phyloP scores from a whole-genome alignment of 2,888 invertebrate species.

The Oasisia sp. region DNA sequence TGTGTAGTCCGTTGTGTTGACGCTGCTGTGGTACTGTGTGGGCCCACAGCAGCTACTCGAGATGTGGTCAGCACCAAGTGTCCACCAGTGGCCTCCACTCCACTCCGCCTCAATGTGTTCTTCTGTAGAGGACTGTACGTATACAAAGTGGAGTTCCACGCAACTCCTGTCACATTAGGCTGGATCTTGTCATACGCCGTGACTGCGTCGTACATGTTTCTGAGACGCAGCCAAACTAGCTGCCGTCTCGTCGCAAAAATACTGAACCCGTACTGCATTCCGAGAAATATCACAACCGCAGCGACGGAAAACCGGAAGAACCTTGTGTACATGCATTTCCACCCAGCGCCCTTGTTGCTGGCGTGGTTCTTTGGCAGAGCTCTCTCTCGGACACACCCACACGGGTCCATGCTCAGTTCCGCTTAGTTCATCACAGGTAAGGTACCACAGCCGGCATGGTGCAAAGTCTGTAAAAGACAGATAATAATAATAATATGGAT shows the following conservation, averaged over 20 bases:
- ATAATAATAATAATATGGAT: not conserved
- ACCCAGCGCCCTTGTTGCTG: not conserved
- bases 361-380: not conserved
- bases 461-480: not conserved
- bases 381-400: not conserved
- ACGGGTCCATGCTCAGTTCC: not conserved
- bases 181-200: not conserved
- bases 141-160: not conserved
- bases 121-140: not conserved
- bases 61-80: not conserved
- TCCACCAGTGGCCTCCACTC: not conserved
- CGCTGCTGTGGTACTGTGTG: not conserved
- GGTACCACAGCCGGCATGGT: not conserved
- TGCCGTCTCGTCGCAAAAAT: not conserved
- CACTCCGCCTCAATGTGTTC: not conserved
- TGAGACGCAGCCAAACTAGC: not conserved
- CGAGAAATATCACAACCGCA: not conserved
- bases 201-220: not conserved
- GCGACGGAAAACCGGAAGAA: not conserved
- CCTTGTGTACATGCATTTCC: not conserved
- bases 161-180: not conserved
- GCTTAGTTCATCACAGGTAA: not conserved
- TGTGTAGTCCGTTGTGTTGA: not conserved
- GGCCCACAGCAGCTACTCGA: not conserved
- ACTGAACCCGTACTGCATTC: slow-evolving; percentile 1